These are phyloP conservation scores for Prinia subflava DNA, from an alignment of 2,113 vertebrate genomes.

Conservation along the genomic window DNA sequence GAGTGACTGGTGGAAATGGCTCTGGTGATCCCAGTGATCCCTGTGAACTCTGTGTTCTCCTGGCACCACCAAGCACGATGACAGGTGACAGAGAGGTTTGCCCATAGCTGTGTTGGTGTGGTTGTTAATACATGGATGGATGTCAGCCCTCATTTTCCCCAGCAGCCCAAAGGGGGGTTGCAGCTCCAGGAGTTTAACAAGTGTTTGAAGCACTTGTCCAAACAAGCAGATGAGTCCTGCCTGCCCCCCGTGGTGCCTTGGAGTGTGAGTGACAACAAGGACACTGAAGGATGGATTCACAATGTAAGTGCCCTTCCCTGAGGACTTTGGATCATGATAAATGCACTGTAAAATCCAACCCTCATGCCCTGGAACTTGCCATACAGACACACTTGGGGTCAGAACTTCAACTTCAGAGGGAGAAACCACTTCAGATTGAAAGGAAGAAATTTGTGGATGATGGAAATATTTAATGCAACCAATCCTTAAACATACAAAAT, in stretches of 20 bases:
- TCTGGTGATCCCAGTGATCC: background rate
- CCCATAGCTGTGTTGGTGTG: background rate
- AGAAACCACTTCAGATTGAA: background rate
- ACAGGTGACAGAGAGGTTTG: background rate
- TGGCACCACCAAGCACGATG: background rate
- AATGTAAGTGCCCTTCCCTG: background rate
- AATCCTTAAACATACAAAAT: background rate
- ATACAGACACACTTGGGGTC: background rate
- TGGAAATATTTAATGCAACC: background rate
- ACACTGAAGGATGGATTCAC: background rate
- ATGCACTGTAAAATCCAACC: background rate
- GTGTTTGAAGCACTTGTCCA: background rate
- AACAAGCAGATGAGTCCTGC: background rate
- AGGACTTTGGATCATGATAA: background rate
- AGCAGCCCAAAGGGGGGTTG: background rate
- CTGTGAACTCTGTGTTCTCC: accelerated
- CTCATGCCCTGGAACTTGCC: background rate
- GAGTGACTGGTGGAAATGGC: background rate
- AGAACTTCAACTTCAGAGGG: background rate
- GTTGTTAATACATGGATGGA: background rate
- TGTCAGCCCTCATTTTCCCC: background rate
- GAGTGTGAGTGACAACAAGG: background rate
- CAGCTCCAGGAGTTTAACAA: background rate
- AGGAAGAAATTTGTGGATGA: background rate
- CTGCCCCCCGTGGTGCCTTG: background rate